phyloP scores from a whole-genome alignment of 2,797 vertebrate species.

The Alosa sapidissima region DNA sequence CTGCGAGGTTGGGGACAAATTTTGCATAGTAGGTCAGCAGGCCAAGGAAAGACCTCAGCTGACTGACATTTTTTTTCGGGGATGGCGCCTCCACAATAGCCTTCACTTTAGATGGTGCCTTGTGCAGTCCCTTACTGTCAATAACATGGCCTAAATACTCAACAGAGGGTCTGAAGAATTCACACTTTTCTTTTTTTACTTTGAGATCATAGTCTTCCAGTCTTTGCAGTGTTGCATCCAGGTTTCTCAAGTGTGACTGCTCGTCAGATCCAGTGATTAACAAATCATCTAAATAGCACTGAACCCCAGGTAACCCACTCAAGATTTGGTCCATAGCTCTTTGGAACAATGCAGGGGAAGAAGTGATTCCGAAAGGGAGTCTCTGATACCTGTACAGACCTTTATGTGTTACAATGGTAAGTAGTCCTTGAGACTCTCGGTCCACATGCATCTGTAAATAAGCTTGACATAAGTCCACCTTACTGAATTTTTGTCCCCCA shows the following conservation, averaged over 20 bases:
- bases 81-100: too few relatives aligned
- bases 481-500: slow-evolving; percentile 30
- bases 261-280: not conserved
- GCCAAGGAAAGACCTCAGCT: too few relatives aligned
- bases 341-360: slow-evolving; percentile 24
- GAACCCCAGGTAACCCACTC: not conserved
- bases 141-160: too few relatives aligned
- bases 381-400: slow-evolving; percentile 29
- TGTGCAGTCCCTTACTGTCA: too few relatives aligned
- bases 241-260: slow-evolving; percentile 2
- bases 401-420: slow-evolving; percentile 39
- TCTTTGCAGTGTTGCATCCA: slow-evolving; percentile 20
- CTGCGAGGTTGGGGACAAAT: too few relatives aligned
- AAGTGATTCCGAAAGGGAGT: slow-evolving; percentile 44
- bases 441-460: slow-evolving; percentile 38
- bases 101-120: too few relatives aligned
- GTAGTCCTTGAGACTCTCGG: slow-evolving; percentile 14
- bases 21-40: too few relatives aligned
- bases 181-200: not conserved
- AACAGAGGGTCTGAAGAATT: not conserved
- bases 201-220: slow-evolving; percentile 7
- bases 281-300: slow-evolving; percentile 38
- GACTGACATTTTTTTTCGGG: too few relatives aligned
- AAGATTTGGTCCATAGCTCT: slow-evolving; percentile 20
- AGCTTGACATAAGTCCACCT: slow-evolving; percentile 33